These are phyloP conservation scores for Triplophysa tibetana DNA, from an alignment of 2,113 vertebrate genomes.

Conservation along the genomic window DNA sequence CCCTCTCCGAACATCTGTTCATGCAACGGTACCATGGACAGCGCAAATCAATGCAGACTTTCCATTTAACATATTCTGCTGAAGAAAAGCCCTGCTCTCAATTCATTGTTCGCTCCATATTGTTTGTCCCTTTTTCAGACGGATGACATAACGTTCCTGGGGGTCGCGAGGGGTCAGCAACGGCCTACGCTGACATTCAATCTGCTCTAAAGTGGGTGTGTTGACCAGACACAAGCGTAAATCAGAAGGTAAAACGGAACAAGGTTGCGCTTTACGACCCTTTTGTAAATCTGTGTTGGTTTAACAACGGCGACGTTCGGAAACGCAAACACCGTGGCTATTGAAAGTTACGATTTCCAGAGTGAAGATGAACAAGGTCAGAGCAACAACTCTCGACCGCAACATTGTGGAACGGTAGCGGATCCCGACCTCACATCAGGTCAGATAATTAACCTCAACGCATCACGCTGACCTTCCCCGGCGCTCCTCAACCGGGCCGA, in stretches of 20 bases:
- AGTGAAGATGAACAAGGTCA: slow-evolving; percentile 1
- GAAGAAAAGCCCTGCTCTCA: slow-evolving; percentile 17
- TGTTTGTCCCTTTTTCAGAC: slow-evolving; percentile 24
- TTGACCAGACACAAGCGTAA: slow-evolving; percentile 14
- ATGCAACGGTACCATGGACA: slow-evolving; percentile 24
- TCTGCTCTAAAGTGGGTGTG: slow-evolving; percentile 15
- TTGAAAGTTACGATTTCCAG: background rate
- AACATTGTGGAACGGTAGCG: background rate
- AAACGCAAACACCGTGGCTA: background rate
- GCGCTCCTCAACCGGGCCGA: slow-evolving; percentile 44
- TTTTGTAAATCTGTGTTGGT: background rate
- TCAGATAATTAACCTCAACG: slow-evolving; percentile 63
- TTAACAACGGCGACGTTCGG: background rate
- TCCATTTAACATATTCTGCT: slow-evolving; percentile 9
- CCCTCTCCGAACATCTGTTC: slow-evolving; percentile 7
- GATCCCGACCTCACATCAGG: slow-evolving; percentile 38
- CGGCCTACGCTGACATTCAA: slow-evolving; percentile 28
- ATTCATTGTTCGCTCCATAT: slow-evolving; percentile 36
- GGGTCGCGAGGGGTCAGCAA: slow-evolving; percentile 38
- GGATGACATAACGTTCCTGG: slow-evolving; percentile 5
- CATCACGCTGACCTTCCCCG: slow-evolving; percentile 58
- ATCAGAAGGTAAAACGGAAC: background rate
- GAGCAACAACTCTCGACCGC: background rate
- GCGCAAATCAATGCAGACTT: slow-evolving; percentile 17
- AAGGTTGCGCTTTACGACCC: background rate